These are phyloP conservation scores for Macquaria australasica DNA, from an alignment of 2,113 vertebrate species.

Conservation along the genomic window DNA sequence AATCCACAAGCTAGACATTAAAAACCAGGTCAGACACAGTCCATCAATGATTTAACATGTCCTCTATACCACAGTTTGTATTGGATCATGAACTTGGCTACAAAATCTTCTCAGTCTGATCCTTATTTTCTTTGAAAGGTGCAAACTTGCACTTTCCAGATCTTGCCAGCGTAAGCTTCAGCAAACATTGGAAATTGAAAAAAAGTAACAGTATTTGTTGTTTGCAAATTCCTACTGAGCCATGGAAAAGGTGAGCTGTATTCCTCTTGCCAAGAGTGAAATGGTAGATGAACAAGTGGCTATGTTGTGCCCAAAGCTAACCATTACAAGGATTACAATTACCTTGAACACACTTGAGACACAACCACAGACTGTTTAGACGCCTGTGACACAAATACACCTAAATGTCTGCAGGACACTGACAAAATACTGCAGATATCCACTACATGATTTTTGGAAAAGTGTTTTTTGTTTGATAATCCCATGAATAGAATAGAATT, in stretches of 20 bases:
- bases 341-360: not conserved
- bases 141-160: conserved; percentile 3
- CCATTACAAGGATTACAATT: conserved; percentile 17
- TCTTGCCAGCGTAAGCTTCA: not conserved
- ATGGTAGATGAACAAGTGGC: not conserved
- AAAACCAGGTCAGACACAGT: not conserved
- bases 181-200: conserved; percentile 16
- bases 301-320: conserved; percentile 3
- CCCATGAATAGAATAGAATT: not conserved
- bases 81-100: not conserved
- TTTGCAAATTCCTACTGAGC: conserved; percentile 13
- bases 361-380: not conserved
- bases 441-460: not conserved
- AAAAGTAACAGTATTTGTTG: conserved; percentile 18
- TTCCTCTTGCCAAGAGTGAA: conserved; percentile 16
- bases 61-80: not conserved
- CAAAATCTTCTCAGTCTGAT: not conserved
- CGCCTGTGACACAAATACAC: conserved; percentile 4
- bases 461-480: not conserved
- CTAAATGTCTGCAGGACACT: not conserved
- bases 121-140: not conserved
- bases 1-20: not conserved
- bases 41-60: not conserved
- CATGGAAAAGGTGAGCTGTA: conserved; percentile 27
- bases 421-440: not conserved